Evolutionary conservation across 1,140 invertebrate genomes (phyloP), one percentile per base, ranked within the genome.

Genomic region (Epicauta chinensis): DNA sequence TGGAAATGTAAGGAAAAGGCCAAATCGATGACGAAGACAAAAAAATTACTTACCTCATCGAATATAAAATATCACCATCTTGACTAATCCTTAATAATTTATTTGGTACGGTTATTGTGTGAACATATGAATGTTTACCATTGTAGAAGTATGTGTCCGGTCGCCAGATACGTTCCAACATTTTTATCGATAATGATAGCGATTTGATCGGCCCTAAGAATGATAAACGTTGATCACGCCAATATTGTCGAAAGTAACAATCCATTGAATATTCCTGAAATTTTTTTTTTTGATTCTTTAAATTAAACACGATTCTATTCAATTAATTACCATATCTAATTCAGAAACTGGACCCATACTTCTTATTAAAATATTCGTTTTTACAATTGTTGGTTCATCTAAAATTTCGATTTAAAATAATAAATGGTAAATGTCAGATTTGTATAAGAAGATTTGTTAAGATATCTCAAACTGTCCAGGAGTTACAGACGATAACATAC

Each of bases 311-410:
- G 4, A 30, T 30, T 30, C 11, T 34, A 6, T 9, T 15, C 9
- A 1, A 30, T 6, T 34, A 14, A 51, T 78, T 72, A 91, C 91
- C 93, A 96, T 96, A 63, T 94, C 90, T n/a, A 93, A 75, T 71
- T 97, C 93, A 0, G 91, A 95, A 15, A 97, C 86, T 0, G 93
- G 93, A 2, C 93, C 92, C 91, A 97, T 96, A 63, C 91, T 94
- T 59, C 92, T 77, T 48, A 97, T 93, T 29, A 92, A 72, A 58
- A 97, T 93, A 70, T 95, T 93, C 1, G 91, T 93, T 63, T 89
- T 81, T 3, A 97, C 87, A n/a, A 91, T 77, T 0, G 91, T 90
- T 0, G 93, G 91, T 47, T 80, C 77, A 34, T 87, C 91, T 93
- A 71, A 17, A 76, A 12, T n/a, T 12, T n/a, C n/a, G n/a, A 34